Evolutionary conservation across 1,140 invertebrate species (phyloP), one percentile per base, ranked within the genome.

Genomic region (Neodiprion virginianus): DNA sequence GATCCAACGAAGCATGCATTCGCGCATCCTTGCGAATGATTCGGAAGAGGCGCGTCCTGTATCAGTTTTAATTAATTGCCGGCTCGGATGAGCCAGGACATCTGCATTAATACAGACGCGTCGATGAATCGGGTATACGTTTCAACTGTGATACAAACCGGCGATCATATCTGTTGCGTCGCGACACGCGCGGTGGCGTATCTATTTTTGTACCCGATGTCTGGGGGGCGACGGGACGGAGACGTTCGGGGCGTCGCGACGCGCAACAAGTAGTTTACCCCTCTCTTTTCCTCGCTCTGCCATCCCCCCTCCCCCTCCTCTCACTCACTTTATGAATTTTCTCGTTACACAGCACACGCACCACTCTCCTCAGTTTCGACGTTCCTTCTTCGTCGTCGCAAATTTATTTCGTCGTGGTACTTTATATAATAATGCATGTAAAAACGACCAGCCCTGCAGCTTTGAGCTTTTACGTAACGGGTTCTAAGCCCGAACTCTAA

Each of bases 151-250:
- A 40, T 40, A 40, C 70, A 65, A 72, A 67, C 76, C 75, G 75
- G 67, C 78, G 75, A 79, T 79, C 82, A 85, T 85, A 87, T 87
- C 84, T 86, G 85, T 87, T 86, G 84, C 84, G 84, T 83, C 82
- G 83, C 81, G 83, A 81, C 81, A 17, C 28, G 28, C 28, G 28
- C 28, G 79, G 83, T 5, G 79, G 83, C 79, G 75, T 79, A 79
- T 84, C 84, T 86, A 85, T 86, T 86, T 85, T 84, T 83, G 81
- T 84, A 79, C 78, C 53, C 75, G 79, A 72, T 73, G 79, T 75
- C 74, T 79, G 49, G 73, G 77, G 76, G 12, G 4, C 17, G n/a
- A 47, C 66, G 72, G 72, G 28, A 73, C 7, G 74, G 73, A 72
- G 67, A 74, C 28, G 71, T 73, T 71, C 53, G 67, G 72, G 75